Base-by-base conservation (phyloP, 2,888 invertebrate species). In the Polylopha cassiicola region DNA sequence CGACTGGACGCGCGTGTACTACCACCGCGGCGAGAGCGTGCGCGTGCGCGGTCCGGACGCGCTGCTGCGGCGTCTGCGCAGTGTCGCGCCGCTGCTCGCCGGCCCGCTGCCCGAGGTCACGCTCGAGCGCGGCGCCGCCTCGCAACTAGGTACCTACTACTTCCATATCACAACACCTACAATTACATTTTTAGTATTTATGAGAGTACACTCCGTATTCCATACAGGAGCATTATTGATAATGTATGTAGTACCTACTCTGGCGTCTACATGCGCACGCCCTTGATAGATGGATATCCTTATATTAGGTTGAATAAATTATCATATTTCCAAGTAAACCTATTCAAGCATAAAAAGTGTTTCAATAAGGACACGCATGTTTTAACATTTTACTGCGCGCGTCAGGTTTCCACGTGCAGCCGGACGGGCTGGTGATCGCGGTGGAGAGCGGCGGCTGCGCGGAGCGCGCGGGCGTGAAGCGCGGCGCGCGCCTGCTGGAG, bases 11-110 rank as follows among this genome's bases (percentile, higher is more conserved):
- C 88, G 94, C 44, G 79, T 97, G 43, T 98, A 95, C 81, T 95
- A 96, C 80, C 97, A 97, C 75, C 95, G 95, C 73, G 97, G 98
- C 2, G 98, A 98, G 79, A 95, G 95, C 71, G 89, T 97, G 53
- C 92, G 94, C 3, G 86, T 96, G 46, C 91, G 92, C 56, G 88
- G 88, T 46, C 92, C 93, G 89, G 93, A 50, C 52, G 94, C 94
- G 70, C 90, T 97, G 43, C 90, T 94, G 61, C 91, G 92, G 7
- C 87, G 98, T 13, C 87, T 98, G 20, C 88, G 91, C 33, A 89
- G 91, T 31, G 95, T 97, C 1, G 95, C 96, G 11, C 87, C 89
- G 52, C 61, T 55, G 41, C 93, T 92, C 41, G 90, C 92, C 44
- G 88, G 91, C 54, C 91, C 93, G 5, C 89, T 92, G 52, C 48